Base-by-base conservation (phyloP, 2,888 invertebrate species). In the Bellardia pandia region DNA sequence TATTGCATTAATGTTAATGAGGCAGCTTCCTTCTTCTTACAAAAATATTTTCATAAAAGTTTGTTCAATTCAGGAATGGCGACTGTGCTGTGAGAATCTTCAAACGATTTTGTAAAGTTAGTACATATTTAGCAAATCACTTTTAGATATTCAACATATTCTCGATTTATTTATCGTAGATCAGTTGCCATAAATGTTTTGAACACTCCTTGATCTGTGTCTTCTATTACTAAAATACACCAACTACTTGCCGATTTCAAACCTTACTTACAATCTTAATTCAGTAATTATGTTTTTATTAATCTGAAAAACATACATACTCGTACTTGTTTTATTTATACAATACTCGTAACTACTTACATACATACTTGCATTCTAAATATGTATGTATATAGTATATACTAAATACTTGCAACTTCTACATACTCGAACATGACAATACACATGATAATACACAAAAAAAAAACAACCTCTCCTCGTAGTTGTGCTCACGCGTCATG, bases 1-100 rank as follows among this genome's bases (percentile, higher is more conserved):
- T 78, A 48, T 68, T 48, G 53, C 72, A 58, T 84, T 78, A 62
- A 23, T 78, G 84, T n/a, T n/a, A 72, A 58, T 71, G 58, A n/a
- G 51, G 69, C 72, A 23, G 23, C 76, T 60, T 76, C 23, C 62
- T 83, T 72, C 71, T 53, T 71, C 23, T 69, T 69, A 60, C 58
- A 45, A 53, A 37, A 33, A 58, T 42, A 42, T 58, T 33, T 16
- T 64, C 8, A n/a, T 14, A 72, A 13, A 64, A 68, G 51, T 64
- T 68, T 53, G 75, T 56, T 76, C 53, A 71, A 83, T 42, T 71
- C 83, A 64, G 42, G 14, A 77, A 62, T 62, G 83, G 42, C 71
- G 71, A 6, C 42, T 69, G 14, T 40, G 37, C n/a, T 6, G 23
- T 23, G 23, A 23, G 23, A 23, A 23, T 23, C 23, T 23, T 23